Percentiles rank a stretch among this genome's conserved stretches.
These are phyloP conservation scores for Jacana jacana DNA, from an alignment of 2,113 vertebrate species.

Conservation along the genomic window DNA sequence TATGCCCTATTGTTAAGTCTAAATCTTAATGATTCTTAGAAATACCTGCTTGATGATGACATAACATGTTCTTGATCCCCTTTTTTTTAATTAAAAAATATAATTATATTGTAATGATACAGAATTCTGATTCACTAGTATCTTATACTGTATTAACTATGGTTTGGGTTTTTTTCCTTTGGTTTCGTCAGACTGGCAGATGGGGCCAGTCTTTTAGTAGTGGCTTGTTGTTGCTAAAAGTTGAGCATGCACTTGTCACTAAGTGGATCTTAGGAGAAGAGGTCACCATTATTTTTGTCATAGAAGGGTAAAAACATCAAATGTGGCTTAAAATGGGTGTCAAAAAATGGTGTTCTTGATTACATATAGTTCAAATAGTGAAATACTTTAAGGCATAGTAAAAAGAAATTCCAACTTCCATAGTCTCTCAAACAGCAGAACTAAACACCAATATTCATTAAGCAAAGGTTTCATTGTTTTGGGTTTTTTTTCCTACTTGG, in stretches of 20 bases:
- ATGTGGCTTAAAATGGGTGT: not conserved
- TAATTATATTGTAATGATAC: not conserved
- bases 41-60: not conserved
- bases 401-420: not conserved
- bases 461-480: not conserved
- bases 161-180: not conserved
- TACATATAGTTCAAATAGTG: not conserved
- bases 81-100: not conserved
- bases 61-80: not conserved
- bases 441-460: not conserved
- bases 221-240: not conserved
- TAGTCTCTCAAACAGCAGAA: not conserved
- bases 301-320: not conserved
- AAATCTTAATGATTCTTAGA: not conserved
- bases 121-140: not conserved
- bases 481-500: not conserved
- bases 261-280: not conserved
- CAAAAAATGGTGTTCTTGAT: not conserved
- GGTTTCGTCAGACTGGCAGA: not conserved
- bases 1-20: not conserved
- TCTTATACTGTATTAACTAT: not conserved
- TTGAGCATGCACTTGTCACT: not conserved
- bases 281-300: not conserved
- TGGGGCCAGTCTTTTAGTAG: not conserved
- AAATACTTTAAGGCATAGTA: not conserved